phyloP scores from a whole-genome alignment of 2,888 invertebrate species.

The Chrysomela aeneicollis region DNA sequence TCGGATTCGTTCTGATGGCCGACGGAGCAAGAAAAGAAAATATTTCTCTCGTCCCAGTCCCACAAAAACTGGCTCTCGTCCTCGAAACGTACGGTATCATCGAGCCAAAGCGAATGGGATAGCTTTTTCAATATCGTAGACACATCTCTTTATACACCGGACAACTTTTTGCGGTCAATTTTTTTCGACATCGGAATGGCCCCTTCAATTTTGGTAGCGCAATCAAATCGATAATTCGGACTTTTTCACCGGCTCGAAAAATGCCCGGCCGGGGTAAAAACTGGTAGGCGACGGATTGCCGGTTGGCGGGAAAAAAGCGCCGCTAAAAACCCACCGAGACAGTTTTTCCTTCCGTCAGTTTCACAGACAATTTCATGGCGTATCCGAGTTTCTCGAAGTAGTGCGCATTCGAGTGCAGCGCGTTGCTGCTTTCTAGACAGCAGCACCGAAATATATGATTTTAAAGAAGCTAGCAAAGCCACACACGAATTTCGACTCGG shows the following conservation, averaged over 20 bases:
- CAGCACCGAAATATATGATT: no score
- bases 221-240: conserved; percentile 56
- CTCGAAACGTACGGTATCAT: conserved; percentile 41
- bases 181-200: conserved; percentile 51
- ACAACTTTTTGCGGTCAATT: conserved; percentile 45
- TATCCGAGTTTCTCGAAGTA: conserved; percentile 30
- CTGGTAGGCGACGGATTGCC: conserved; percentile 57
- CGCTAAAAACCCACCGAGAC: conserved; percentile 57
- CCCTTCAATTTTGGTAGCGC: conserved; percentile 54
- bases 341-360: conserved; percentile 58
- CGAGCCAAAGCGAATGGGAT: conserved; percentile 42
- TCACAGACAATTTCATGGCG: conserved; percentile 56
- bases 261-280: conserved; percentile 57
- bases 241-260: conserved; percentile 55
- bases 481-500: no score
- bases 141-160: conserved; percentile 43
- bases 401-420: no score
- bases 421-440: no score
- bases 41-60: conserved; percentile 37
- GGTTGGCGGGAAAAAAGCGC: conserved; percentile 53
- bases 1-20: neutral
- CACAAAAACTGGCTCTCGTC: conserved; percentile 40
- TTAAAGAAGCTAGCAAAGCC: no score
- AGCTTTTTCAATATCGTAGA: conserved; percentile 45
- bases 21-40: conserved; percentile 37